phyloP scores from a whole-genome alignment of 2,888 invertebrate genomes.

The Dynastes hyllus region DNA sequence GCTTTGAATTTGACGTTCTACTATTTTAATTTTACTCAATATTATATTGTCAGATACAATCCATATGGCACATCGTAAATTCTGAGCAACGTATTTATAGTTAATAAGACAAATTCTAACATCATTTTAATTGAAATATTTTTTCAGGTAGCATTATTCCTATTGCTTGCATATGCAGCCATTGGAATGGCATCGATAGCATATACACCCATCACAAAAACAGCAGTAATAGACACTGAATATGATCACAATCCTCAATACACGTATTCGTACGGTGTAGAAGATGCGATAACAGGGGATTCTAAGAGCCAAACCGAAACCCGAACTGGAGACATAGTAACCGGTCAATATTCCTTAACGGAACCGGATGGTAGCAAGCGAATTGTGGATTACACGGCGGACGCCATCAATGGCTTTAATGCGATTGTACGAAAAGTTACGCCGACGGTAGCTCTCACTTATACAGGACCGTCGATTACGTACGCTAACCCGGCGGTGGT shows the following conservation, averaged over 20 bases:
- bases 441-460: conserved; percentile 65
- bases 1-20: no score
- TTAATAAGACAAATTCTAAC: no score
- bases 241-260: conserved; percentile 72
- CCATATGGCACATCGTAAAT: no score
- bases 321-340: conserved; percentile 77
- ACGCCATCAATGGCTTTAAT: conserved; percentile 74
- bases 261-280: conserved; percentile 75
- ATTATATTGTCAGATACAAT: no score
- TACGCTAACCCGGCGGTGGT: conserved; percentile 38
- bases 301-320: conserved; percentile 77
- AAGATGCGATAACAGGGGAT: conserved; percentile 75
- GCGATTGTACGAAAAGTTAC: conserved; percentile 73
- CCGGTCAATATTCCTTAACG: conserved; percentile 74
- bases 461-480: conserved; percentile 49
- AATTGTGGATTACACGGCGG: conserved; percentile 77
- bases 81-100: no score
- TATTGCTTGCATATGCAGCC: background rate
- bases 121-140: background rate
- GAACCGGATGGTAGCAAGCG: conserved; percentile 78
- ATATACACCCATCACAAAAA: conserved; percentile 18
- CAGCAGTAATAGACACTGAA: conserved; percentile 60
- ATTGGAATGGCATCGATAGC: conserved; percentile 19
- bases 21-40: no score
- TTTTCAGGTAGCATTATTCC: conserved; percentile 13